Conservation (phyloP, 2,888 invertebrate species). For the Hemicrepidius hirtus region DNA sequence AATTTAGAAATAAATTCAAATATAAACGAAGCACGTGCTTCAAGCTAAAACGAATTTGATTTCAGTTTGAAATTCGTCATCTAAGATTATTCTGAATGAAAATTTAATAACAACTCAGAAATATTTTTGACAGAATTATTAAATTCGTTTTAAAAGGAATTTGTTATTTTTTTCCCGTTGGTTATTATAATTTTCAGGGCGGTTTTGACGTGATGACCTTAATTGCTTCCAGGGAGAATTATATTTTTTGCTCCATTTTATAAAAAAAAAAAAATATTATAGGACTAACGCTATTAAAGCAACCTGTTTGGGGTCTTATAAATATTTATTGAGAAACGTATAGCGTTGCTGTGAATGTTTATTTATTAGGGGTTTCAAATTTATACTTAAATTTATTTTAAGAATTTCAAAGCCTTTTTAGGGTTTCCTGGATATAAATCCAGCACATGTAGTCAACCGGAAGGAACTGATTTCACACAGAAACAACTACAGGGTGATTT, state of each 20-base stretch:
- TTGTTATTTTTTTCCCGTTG: not conserved
- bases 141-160: not conserved
- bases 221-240: not conserved
- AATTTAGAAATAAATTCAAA: not conserved
- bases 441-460: too few relatives aligned
- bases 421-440: too few relatives aligned
- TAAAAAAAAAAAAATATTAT: not conserved
- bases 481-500: too few relatives aligned
- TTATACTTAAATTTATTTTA: too few relatives aligned
- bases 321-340: constrained; percentile 7
- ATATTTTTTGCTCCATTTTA: not conserved
- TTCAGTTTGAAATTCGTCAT: too few relatives aligned
- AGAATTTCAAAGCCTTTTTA: too few relatives aligned
- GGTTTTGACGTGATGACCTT: not conserved
- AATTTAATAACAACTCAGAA: not conserved
- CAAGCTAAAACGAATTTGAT: not conserved
- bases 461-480: too few relatives aligned
- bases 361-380: constrained; percentile 1
- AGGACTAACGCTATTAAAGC: not conserved
- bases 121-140: not conserved
- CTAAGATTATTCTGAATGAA: too few relatives aligned
- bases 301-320: constrained; percentile 5
- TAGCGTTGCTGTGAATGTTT: not conserved
- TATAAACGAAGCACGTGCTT: not conserved
- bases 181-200: not conserved